phyloP scores from a whole-genome alignment of 2,888 invertebrate species.

The Sphecodes monilicornis region DNA sequence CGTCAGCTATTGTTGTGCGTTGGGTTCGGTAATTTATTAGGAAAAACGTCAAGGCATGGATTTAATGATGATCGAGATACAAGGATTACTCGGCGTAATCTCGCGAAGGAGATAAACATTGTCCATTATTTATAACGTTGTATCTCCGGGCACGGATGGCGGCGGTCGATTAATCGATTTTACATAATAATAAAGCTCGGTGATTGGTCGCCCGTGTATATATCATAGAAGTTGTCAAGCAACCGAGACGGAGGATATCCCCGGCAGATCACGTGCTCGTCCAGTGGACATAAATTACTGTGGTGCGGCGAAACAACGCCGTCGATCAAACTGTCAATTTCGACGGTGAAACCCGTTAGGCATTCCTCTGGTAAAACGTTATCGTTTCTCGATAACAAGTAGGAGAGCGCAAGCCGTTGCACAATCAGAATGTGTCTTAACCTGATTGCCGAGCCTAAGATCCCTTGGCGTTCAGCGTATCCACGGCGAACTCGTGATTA shows the following conservation, averaged over 20 bases:
- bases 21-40: conserved; percentile 23
- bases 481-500: conserved; percentile 10
- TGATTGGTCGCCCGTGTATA: conserved; percentile 29
- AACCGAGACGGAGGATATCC: conserved; percentile 26
- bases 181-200: conserved; percentile 51
- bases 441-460: conserved; percentile 12
- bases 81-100: conserved; percentile 49
- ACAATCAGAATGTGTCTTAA: not conserved
- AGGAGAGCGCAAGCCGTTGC: not conserved
- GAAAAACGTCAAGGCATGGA: not conserved
- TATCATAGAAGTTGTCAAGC: conserved; percentile 41
- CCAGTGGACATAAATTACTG: conserved; percentile 47
- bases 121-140: conserved; percentile 46
- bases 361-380: conserved; percentile 14
- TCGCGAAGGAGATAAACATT: conserved; percentile 41
- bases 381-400: conserved; percentile 8
- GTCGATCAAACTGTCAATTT: conserved; percentile 26
- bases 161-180: conserved; percentile 51
- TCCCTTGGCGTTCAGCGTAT: not conserved
- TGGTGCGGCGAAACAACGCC: conserved; percentile 4
- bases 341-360: conserved; percentile 16
- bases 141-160: not conserved
- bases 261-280: conserved; percentile 40
- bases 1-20: not conserved
- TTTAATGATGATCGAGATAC: conserved; percentile 44